Percentiles rank a stretch among this genome's conserved stretches.
Evolutionary conservation across 2,797 vertebrate genomes (phyloP).

Genomic region (Molossus molossus): DNA sequence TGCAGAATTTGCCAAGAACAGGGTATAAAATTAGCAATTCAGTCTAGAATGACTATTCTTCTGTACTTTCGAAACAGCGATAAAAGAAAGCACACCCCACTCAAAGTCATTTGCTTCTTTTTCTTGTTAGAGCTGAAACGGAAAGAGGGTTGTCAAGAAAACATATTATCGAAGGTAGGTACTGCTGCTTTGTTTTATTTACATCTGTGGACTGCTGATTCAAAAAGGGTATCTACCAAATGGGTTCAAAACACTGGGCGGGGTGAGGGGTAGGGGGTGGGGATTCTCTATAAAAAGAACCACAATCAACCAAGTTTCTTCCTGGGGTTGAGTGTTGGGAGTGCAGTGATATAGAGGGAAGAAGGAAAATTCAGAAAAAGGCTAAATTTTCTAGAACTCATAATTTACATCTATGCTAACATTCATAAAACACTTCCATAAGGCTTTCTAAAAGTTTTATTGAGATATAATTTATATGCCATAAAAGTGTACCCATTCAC

Average conservation of each 20-base stretch:
- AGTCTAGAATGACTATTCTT: neutral
- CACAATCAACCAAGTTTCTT: neutral
- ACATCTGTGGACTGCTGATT: conserved; percentile 50
- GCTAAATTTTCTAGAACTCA: neutral
- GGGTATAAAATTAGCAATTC: neutral
- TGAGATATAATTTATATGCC: neutral
- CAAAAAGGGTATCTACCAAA: conserved; percentile 42
- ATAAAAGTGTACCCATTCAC: neutral
- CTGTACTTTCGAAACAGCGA: neutral
- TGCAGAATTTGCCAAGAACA: conserved; percentile 37
- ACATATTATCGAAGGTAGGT: conserved; percentile 98
- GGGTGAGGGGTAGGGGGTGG: no score
- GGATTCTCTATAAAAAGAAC: neutral
- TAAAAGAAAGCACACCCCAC: neutral
- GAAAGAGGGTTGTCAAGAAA: conserved; percentile 98
- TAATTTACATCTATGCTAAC: neutral
- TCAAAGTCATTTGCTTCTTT: neutral
- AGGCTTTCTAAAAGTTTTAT: neutral
- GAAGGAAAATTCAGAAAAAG: neutral
- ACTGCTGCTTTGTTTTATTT: conserved; percentile 2
- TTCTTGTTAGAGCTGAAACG: conserved; percentile 95
- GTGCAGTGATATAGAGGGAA: neutral
- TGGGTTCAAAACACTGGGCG: neutral
- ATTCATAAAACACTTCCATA: neutral
- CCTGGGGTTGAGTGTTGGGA: neutral